Evolutionary conservation across 2,888 invertebrate species (phyloP).

Genomic region (Parnassius glacialis): DNA sequence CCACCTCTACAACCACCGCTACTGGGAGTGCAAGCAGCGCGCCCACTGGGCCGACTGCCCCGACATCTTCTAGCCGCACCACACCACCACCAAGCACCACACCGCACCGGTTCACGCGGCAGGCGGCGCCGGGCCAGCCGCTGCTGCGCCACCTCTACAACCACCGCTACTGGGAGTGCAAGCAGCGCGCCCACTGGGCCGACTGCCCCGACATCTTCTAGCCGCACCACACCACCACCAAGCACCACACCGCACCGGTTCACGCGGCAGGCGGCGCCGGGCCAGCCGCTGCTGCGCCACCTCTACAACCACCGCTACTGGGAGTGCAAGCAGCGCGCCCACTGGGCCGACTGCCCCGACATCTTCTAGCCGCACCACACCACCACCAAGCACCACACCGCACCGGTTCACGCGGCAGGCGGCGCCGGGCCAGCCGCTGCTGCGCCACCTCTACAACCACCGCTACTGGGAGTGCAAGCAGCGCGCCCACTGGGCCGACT

Average conservation of each 20-base stretch:
- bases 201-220: conserved; percentile 95
- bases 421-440: conserved; percentile 77
- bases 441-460: conserved; percentile 89
- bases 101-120: conserved; percentile 44
- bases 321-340: conserved; percentile 92
- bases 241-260: background rate
- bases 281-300: conserved; percentile 81
- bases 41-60: conserved; percentile 96
- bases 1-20: conserved; percentile 92
- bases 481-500: conserved; percentile 91
- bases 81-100: background rate
- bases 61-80: conserved; percentile 86
- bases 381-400: conserved; percentile 3
- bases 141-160: conserved; percentile 87
- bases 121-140: conserved; percentile 81
- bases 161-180: conserved; percentile 96
- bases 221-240: conserved; percentile 26
- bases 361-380: conserved; percentile 83
- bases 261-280: conserved; percentile 83
- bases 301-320: conserved; percentile 95
- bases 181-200: conserved; percentile 93
- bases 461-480: conserved; percentile 97
- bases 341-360: conserved; percentile 95
- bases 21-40: conserved; percentile 95
- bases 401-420: conserved; percentile 75